Percentiles rank a stretch among this genome's conserved stretches.
Evolutionary conservation across 2,888 invertebrate genomes (phyloP).

Genomic region (Drosophila eohydei): DNA sequence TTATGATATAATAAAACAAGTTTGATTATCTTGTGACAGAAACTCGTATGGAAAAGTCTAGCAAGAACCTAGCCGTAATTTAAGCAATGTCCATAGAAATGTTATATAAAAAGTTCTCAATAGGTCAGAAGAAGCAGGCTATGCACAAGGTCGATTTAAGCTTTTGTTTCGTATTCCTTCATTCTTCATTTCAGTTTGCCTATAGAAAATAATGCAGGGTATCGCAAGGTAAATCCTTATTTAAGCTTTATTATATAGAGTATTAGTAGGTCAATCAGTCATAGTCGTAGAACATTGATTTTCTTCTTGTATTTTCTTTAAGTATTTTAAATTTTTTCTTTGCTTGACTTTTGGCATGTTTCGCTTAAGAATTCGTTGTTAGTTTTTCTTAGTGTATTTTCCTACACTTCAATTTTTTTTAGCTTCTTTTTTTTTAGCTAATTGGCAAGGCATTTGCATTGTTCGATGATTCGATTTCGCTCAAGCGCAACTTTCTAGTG

Average conservation of each 20-base stretch:
- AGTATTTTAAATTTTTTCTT: neutral
- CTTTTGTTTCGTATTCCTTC: neutral
- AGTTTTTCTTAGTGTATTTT: neutral
- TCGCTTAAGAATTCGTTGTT: neutral
- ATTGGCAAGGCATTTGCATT: conserved; percentile 17
- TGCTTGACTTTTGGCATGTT: too few relatives aligned
- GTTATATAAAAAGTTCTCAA: too few relatives aligned
- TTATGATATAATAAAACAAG: too few relatives aligned
- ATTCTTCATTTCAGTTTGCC: too few relatives aligned
- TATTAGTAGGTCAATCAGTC: neutral
- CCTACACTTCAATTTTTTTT: neutral
- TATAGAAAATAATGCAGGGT: neutral
- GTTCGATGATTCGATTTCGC: conserved; percentile 23
- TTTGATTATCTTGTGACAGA: too few relatives aligned
- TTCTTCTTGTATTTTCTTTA: neutral
- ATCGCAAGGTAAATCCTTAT: neutral
- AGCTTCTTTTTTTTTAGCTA: conserved; percentile 8
- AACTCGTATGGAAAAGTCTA: too few relatives aligned
- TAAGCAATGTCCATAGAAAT: too few relatives aligned
- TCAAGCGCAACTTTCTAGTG: conserved; percentile 34
- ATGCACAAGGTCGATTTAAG: neutral
- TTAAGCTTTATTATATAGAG: neutral
- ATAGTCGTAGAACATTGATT: too few relatives aligned
- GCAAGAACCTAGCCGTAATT: too few relatives aligned
- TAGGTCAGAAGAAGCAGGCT: too few relatives aligned